phyloP scores from a whole-genome alignment of 2,888 invertebrate species.

The Caenorhabditis macrosperma region DNA sequence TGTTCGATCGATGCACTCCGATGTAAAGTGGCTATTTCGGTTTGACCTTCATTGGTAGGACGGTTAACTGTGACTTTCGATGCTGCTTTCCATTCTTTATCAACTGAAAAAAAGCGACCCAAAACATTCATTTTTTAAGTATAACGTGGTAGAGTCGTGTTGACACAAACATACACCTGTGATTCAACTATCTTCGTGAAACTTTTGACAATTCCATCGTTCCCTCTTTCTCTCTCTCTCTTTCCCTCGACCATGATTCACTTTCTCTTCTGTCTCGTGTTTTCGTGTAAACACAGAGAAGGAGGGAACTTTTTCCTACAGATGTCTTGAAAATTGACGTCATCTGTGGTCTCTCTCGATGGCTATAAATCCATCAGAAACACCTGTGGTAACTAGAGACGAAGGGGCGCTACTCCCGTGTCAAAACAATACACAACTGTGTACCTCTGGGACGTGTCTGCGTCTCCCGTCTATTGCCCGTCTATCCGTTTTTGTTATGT shows the following conservation, averaged over 20 bases:
- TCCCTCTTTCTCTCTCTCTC: neutral
- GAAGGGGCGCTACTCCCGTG: conserved; percentile 1
- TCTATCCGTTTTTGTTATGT: conserved; percentile 55
- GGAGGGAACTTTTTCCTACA: conserved; percentile 3
- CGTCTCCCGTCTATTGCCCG: conserved; percentile 13
- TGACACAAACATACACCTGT: neutral
- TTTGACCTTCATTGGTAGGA: conserved; percentile 27
- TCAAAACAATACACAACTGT: conserved; percentile 41
- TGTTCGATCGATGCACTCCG: conserved; percentile 18
- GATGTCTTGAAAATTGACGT: neutral
- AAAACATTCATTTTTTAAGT: too few species aligned
- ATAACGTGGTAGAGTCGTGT: neutral
- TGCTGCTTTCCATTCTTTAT: neutral
- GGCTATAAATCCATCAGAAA: neutral
- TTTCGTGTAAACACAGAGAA: conserved; percentile 2
- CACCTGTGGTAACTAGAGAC: conserved; percentile 29
- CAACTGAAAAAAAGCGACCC: too few species aligned
- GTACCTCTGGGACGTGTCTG: conserved; percentile 34
- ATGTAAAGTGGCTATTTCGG: conserved; percentile 29
- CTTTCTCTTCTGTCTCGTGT: conserved; percentile 12
- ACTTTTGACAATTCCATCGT: conserved; percentile 8
- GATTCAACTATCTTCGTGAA: conserved; percentile 1
- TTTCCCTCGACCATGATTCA: conserved; percentile 1
- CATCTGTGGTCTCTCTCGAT: neutral
- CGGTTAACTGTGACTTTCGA: conserved; percentile 5